Base-by-base conservation (phyloP, 2,797 vertebrate species). In the Falco cherrug region DNA sequence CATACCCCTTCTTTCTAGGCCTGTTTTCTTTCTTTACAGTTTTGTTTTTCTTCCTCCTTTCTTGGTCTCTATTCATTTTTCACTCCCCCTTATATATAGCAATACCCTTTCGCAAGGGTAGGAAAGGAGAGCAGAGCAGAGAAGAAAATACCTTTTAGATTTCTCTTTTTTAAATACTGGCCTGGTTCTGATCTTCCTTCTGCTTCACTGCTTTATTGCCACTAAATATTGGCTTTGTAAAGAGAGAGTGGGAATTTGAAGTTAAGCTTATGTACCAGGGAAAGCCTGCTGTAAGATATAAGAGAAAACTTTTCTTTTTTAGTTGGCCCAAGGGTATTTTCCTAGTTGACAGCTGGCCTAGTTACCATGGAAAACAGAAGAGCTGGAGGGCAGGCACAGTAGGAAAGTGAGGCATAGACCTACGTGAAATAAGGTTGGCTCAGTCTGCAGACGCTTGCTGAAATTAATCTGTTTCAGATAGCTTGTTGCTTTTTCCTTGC, bases 361-460 rank as follows among this genome's bases (percentile, higher is more conserved):
- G 88, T 95, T 95, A 87, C 93, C 75, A 89, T 89, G 92, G 90
- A 91, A 94, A 97, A 95, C 31, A 91, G 91, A 74, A 92, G 80
- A 92, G 81, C 80, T 93, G 83, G 68, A 96, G 71, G 84, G 64
- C 47, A 93, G 71, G 69, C 87, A 93, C 81, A 73, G 84, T 12
- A 87, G 84, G 88, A 91, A 87, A 85, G 77, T 10, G 41, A 95
- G 64, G 73, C 71, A 94, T 15, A 93, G 51, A 61, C 50, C 65
- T 85, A 51, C 3, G 7, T 48, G 90, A 94, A 94, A 94, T 90
- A 50, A 79, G 47, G 51, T 14, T 89, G 83, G 33, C 45, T 94
- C 67, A 51, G 39, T 89, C 94, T 65, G 67, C 54, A 50, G n/a
- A 79, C 41, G 25, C 60, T 84, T 74, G 56, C n/a, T 83, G 84